Evolutionary conservation across 2,888 invertebrate genomes (phyloP), one percentile per base, ranked within the genome.

Genomic region (Cryptocephalus primarius): DNA sequence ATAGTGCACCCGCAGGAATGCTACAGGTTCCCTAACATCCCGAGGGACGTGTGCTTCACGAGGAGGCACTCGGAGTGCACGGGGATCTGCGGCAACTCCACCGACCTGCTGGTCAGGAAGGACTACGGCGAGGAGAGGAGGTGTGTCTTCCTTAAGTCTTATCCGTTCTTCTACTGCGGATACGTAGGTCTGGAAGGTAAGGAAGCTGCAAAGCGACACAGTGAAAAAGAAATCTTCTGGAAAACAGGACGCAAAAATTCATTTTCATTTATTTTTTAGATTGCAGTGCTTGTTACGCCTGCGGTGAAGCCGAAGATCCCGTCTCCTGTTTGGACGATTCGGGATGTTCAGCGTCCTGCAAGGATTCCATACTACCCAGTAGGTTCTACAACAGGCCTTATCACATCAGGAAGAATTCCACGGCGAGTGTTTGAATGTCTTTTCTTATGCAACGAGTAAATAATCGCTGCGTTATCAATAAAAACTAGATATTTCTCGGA

Each of bases 121-220:
- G 34, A n/a, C 38, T 1, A 22, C 4, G 41, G 31, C 10, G 22
- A 14, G 38, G 22, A 11, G 9, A 31, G 31, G 32, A 38, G 32
- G 11, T 45, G 45, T 12, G 41, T 45, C 12, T 12, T 40, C 32
- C 33, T 45, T 32, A 41, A 32, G 12, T 40, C 40, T 4, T 38
- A 45, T 36, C 45, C 45, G 13, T 45, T 41, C 31, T 45, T 31
- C 13, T 45, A 45, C 32, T 45, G 45, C 38, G 45, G 45, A n/a
- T 45, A 40, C 33, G 40, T 41, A 12, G 12, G 40, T 8, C 9
- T 39, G 9, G 45, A 45, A 45, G 45, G 45, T 45, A 32, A 22
- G 45, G 40, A 34, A 32, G 8, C 31, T 36, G 34, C 34, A 34
- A 34, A 9, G n/a, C n/a, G 34, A 9, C n/a, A 34, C n/a, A 9